phyloP scores from a whole-genome alignment of 2,888 invertebrate genomes.

The Cheilosia variabilis region DNA sequence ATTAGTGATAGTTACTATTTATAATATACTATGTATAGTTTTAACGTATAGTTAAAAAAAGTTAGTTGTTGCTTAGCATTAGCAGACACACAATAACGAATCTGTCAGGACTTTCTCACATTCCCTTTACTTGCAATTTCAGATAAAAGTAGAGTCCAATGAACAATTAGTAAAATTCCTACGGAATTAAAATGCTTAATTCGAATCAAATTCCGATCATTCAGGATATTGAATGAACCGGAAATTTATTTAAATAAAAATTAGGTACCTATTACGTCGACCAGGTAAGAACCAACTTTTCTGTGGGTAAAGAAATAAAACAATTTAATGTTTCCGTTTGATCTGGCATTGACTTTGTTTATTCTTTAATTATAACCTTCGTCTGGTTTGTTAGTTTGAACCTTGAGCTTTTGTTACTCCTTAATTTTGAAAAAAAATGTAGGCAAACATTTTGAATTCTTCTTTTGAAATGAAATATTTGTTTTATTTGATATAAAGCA shows the following conservation, averaged over 20 bases:
- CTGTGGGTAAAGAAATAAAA: background rate
- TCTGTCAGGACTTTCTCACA: too few species aligned
- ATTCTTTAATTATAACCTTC: background rate
- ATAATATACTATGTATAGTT: too few species aligned
- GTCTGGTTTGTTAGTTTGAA: background rate
- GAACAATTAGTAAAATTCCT: too few species aligned
- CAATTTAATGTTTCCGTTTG: slow-evolving; percentile 3
- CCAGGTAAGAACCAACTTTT: background rate
- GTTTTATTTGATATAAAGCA: background rate
- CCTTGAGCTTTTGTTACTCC: background rate
- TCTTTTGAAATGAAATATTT: background rate
- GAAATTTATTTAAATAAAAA: slow-evolving; percentile 5
- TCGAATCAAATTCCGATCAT: slow-evolving; percentile 9
- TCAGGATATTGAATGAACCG: slow-evolving; percentile 18
- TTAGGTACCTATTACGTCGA: background rate
- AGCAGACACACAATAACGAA: too few species aligned
- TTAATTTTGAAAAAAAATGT: background rate
- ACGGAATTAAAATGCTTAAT: slow-evolving; percentile 5
- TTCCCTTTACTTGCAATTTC: too few species aligned
- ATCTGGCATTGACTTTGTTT: background rate
- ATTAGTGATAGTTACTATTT: too few species aligned
- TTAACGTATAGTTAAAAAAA: too few species aligned
- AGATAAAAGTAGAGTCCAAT: too few species aligned
- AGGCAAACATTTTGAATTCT: too few species aligned
- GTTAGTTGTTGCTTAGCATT: too few species aligned